Conservation (phyloP, 1,140 invertebrate species). For the Ditylenchus dipsaci region DNA sequence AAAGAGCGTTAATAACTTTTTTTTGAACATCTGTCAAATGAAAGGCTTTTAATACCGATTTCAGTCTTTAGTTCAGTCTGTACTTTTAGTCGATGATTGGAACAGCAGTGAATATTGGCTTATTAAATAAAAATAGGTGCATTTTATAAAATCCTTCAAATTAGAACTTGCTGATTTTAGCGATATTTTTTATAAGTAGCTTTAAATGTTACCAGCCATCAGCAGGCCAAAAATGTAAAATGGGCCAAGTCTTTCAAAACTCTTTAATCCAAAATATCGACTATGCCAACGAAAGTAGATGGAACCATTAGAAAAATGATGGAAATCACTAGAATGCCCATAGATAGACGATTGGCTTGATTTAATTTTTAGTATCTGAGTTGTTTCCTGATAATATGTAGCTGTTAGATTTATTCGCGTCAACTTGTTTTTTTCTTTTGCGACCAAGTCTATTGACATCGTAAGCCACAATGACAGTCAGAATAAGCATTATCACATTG, state of each 20-base stretch:
- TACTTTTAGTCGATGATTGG: no score
- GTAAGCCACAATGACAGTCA: not conserved
- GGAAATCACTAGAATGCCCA: constrained; percentile 33
- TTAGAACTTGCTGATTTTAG: no score
- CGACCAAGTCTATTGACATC: constrained; percentile 11
- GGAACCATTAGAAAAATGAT: constrained; percentile 32
- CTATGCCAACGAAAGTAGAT: constrained; percentile 24
- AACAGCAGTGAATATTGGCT: no score
- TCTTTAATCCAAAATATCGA: constrained; percentile 24
- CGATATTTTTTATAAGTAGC: no score
- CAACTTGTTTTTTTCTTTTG: not conserved
- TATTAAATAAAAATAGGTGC: no score
- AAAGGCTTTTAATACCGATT: no score
- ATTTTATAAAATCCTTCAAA: no score
- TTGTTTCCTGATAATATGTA: constrained; percentile 9
- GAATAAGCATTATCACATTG: not conserved
- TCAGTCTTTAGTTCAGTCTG: no score
- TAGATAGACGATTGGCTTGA: constrained; percentile 32
- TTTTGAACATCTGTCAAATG: no score
- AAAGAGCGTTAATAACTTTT: no score
- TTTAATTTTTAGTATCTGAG: no score
- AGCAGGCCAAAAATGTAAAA: constrained; percentile 35
- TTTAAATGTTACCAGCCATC: constrained; percentile 11
- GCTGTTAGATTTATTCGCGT: constrained; percentile 8
- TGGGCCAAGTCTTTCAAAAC: constrained; percentile 27